Percentiles rank a stretch among this genome's conserved stretches.
phyloP scores from a whole-genome alignment of 2,888 invertebrate genomes.

The Nemapogon koenigi region DNA sequence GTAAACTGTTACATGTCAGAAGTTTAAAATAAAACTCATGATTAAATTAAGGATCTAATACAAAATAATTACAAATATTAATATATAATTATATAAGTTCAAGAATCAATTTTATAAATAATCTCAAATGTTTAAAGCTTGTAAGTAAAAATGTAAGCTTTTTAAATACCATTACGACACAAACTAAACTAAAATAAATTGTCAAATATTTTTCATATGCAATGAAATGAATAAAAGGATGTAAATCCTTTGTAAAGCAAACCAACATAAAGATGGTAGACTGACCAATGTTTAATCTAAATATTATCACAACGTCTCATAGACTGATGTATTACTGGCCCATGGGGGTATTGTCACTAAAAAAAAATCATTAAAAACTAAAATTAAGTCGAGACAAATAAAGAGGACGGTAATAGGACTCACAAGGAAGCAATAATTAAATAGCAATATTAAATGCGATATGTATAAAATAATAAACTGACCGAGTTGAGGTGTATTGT shows the following conservation, averaged over 20 bases:
- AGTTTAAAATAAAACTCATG: too few species aligned
- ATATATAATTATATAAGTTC: conserved; percentile 4
- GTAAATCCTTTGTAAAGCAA: not conserved
- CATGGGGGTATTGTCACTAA: conserved; percentile 44
- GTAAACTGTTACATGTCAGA: too few species aligned
- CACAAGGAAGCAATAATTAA: conserved; percentile 42
- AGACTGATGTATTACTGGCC: conserved; percentile 59
- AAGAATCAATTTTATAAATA: conserved; percentile 35
- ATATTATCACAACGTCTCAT: conserved; percentile 60
- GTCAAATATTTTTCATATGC: not conserved
- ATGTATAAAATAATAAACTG: not conserved
- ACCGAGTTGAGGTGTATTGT: too few species aligned
- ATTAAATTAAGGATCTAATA: too few species aligned
- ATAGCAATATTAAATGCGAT: conserved; percentile 22
- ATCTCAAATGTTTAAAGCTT: conserved; percentile 61
- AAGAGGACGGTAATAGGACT: conserved; percentile 47
- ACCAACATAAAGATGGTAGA: not conserved
- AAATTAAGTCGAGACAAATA: conserved; percentile 55
- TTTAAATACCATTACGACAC: not conserved
- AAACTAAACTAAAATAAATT: conserved; percentile 4
- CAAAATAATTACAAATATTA: too few species aligned
- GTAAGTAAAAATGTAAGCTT: conserved; percentile 37
- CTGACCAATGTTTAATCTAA: conserved; percentile 25
- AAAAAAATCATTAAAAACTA: conserved; percentile 42
- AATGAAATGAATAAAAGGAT: not conserved